Percentiles rank a stretch among this genome's conserved stretches.
phyloP scores from a whole-genome alignment of 23 tunicate genomes.

The Styela clava region DNA sequence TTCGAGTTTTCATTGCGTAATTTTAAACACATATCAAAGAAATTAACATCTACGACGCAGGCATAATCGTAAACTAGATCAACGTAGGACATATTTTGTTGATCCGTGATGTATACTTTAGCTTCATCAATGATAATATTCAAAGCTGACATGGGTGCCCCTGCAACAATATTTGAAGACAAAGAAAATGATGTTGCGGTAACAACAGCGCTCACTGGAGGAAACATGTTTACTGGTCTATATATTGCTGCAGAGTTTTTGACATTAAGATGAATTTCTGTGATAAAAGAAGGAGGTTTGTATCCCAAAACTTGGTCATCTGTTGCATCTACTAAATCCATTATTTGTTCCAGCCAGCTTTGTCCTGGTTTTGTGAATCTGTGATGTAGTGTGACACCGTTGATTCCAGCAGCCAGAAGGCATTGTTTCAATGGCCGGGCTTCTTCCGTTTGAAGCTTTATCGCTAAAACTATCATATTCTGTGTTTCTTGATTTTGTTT shows the following conservation, averaged over 20 bases:
- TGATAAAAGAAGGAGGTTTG: conserved; percentile 68
- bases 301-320: conserved; percentile 83
- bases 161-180: conserved; percentile 68
- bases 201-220: conserved; percentile 41
- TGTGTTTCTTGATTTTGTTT: neutral
- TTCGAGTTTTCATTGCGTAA: neutral
- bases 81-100: neutral
- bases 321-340: conserved; percentile 53
- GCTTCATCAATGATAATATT: conserved; percentile 55
- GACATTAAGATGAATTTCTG: conserved; percentile 65
- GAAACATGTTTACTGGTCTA: conserved; percentile 38
- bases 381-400: conserved; percentile 33
- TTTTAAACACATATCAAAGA: conserved; percentile 49
- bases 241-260: conserved; percentile 43
- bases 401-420: conserved; percentile 34
- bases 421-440: conserved; percentile 34
- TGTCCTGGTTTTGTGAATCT: conserved; percentile 41
- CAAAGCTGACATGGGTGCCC: conserved; percentile 31
- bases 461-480: conserved; percentile 50
- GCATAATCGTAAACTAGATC: conserved; percentile 41
- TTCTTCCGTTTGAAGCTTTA: conserved; percentile 66
- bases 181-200: conserved; percentile 53
- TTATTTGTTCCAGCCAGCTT: conserved; percentile 59
- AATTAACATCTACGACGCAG: conserved; percentile 43
- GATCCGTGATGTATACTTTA: conserved; percentile 34